Evolutionary conservation across 2,797 vertebrate species (phyloP), one percentile per base, ranked within the genome.

Genomic region (Cryptoprocta ferox): DNA sequence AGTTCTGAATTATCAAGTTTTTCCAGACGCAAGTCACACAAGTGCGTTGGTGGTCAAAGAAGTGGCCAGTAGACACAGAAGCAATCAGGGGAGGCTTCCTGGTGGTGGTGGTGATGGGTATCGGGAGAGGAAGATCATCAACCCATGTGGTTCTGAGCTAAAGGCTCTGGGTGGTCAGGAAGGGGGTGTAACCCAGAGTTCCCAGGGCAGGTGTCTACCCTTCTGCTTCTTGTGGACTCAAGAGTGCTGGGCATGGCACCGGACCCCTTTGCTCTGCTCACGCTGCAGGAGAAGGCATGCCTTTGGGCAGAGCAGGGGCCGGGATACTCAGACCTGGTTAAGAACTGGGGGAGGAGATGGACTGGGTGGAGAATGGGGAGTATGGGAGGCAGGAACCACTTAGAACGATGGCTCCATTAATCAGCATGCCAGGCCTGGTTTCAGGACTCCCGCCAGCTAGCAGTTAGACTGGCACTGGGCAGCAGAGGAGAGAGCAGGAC

Each of bases 391-490:
- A 30, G 94, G 53, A 94, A 68, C 66, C 66, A 32, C 91, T 84
- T 73, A 79, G 30, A 32, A 80, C 8, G 5, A 32, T 6, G 42
- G 32, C 39, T 91, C 94, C 86, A 7, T 90, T 70, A 79, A 90
- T 90, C 78, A 12, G 50, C 0, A 0, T 63, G 80, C 39, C 91
- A 50, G 59, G 56, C 71, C 48, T 88, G 81, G 26, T 45, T 87
- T 92, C 37, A 13, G 93, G 78, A 92, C 19, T 53, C 14, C 71
- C 0, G 66, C 91, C 97, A 97, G 92, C 45, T 24, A 81, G 79
- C 95, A 66, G 95, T 96, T 86, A 96, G 83, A 32, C 50, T 0
- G 26, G 14, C 63, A 50, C 86, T 76, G 63, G 82, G 56, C 94
- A 94, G 81, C 73, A 42, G 53, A 82, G 68, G 39, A 15, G 12